phyloP scores from a whole-genome alignment of 2,888 invertebrate genomes.

The Ferrisia virgata region DNA sequence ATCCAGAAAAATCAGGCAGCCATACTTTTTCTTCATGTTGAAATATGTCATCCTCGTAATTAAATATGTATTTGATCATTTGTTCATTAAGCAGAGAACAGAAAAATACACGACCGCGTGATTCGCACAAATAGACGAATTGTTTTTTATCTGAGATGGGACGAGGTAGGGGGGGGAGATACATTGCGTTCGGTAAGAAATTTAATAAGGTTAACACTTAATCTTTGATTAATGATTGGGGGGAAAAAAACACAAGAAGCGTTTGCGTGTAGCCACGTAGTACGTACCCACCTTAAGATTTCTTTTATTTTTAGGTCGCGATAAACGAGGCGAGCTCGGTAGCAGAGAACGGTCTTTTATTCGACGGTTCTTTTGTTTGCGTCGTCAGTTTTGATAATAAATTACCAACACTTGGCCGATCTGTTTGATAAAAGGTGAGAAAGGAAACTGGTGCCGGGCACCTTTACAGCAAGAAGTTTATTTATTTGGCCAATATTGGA shows the following conservation, averaged over 20 bases:
- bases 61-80: too few relatives aligned
- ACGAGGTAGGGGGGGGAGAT: too few relatives aligned
- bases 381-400: constrained; percentile 11
- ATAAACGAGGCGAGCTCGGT: not conserved
- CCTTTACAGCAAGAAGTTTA: not conserved
- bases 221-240: not conserved
- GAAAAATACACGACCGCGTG: too few relatives aligned
- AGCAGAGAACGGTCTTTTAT: not conserved
- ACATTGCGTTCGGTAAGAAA: not conserved
- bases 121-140: too few relatives aligned
- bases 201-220: not conserved
- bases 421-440: constrained; percentile 3
- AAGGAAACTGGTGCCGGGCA: not conserved
- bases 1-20: too few relatives aligned
- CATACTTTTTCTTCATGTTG: too few relatives aligned
- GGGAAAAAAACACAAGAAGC: not conserved
- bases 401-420: constrained; percentile 1
- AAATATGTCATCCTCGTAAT: too few relatives aligned
- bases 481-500: not conserved
- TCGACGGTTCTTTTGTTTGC: not conserved
- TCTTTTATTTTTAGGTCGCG: not conserved
- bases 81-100: too few relatives aligned
- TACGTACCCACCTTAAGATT: not conserved
- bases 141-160: not conserved
- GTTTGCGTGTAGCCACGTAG: not conserved